Evolutionary conservation across 1,140 invertebrate genomes (phyloP).

Genomic region (Manduca sexta): DNA sequence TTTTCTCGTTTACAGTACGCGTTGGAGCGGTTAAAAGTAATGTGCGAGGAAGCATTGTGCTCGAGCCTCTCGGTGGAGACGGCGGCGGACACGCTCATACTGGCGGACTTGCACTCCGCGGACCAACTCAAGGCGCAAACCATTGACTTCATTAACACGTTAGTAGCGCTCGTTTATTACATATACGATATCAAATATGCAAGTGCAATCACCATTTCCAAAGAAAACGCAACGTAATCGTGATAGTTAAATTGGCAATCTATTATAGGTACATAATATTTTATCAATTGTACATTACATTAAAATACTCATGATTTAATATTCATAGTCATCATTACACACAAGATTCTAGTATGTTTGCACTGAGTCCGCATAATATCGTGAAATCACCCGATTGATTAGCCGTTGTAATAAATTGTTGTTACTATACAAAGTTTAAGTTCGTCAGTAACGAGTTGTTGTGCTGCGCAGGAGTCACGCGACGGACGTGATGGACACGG

Average conservation of each 20-base stretch:
- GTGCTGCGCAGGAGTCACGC: slow-evolving; percentile 84
- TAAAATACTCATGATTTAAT: too few species aligned
- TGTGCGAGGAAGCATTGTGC: slow-evolving; percentile 99
- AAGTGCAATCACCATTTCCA: too few species aligned
- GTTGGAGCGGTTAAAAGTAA: slow-evolving; percentile 97
- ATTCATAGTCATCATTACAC: too few species aligned
- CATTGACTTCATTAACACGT: slow-evolving; percentile 99
- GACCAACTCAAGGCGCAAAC: slow-evolving; percentile 99
- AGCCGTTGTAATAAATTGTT: too few species aligned
- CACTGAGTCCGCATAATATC: too few species aligned
- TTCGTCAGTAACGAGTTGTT: not conserved
- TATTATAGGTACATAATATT: too few species aligned
- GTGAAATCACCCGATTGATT: not conserved
- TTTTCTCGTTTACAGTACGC: slow-evolving; percentile 81
- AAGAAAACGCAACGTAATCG: too few species aligned
- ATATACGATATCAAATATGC: too few species aligned
- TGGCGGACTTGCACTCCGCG: slow-evolving; percentile 98
- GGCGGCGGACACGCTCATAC: slow-evolving; percentile 96
- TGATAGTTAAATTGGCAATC: too few species aligned
- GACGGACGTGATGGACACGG: slow-evolving; percentile 98
- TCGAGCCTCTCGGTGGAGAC: slow-evolving; percentile 96
- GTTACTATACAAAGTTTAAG: too few species aligned
- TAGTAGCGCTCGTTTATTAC: slow-evolving; percentile 76
- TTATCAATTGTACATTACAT: too few species aligned
- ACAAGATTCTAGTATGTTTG: too few species aligned